Percentiles rank a stretch among this genome's conserved stretches.
Conservation (phyloP, 2,797 vertebrate species). For the Glyptemys insculpta region DNA sequence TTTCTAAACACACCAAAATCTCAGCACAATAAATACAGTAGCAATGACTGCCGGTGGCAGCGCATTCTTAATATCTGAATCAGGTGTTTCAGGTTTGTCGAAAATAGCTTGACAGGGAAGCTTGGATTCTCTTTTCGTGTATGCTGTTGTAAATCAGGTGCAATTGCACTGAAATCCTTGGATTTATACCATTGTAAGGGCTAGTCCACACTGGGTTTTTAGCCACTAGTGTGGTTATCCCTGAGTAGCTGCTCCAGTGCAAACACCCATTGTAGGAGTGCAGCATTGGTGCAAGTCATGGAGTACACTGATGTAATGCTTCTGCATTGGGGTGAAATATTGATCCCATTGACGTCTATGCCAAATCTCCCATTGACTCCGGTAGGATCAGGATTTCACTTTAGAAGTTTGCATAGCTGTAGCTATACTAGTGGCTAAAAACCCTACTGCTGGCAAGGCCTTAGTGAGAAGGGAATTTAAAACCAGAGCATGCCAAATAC, state of each 20-base stretch:
- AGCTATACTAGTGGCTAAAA: background rate
- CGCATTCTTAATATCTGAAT: background rate
- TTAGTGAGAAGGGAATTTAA: background rate
- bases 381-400: background rate
- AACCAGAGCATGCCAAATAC: background rate
- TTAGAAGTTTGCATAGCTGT: background rate
- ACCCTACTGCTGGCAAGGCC: background rate
- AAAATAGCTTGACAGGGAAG: background rate
- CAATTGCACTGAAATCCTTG: background rate
- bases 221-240: background rate
- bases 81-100: background rate
- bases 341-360: accelerated
- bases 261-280: background rate
- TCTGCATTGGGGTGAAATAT: background rate
- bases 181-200: background rate
- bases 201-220: background rate
- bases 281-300: accelerated
- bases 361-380: accelerated
- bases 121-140: background rate
- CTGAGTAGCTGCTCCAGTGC: background rate
- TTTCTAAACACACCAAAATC: conserved; percentile 18
- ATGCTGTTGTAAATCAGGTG: conserved; percentile 36
- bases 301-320: accelerated
- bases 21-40: background rate
- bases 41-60: background rate